Conservation (phyloP, 2,113 vertebrate species). For the Malurus melanocephalus region DNA sequence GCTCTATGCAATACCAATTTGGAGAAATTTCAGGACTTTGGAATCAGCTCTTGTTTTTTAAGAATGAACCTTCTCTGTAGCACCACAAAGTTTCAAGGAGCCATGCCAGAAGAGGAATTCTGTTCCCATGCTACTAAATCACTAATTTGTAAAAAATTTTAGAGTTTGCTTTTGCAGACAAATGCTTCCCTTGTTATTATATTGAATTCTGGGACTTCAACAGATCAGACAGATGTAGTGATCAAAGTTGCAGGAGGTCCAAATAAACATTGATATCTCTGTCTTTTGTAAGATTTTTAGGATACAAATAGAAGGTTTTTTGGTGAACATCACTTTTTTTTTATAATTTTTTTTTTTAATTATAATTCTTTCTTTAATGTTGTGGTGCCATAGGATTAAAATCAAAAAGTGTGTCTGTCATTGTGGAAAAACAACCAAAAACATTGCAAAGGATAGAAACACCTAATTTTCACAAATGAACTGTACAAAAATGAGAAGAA, state of each 20-base stretch:
- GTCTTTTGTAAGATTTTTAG: background rate
- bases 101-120: background rate
- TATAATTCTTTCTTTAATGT: background rate
- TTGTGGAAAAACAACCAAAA: background rate
- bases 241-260: background rate
- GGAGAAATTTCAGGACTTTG: background rate
- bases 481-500: background rate
- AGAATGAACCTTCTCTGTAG: fast-evolving
- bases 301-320: background rate
- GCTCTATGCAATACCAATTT: background rate
- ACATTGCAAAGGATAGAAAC: background rate
- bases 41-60: background rate
- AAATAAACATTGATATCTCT: background rate
- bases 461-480: too few species aligned
- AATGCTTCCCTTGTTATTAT: background rate
- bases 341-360: too few species aligned
- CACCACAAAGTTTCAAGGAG: background rate
- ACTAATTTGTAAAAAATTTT: background rate
- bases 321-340: background rate
- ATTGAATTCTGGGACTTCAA: background rate
- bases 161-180: background rate
- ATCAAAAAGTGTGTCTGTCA: background rate
- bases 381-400: background rate
- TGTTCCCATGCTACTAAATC: background rate
- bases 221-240: background rate